Percentiles rank a stretch among this genome's conserved stretches.
phyloP scores from a whole-genome alignment of 2,888 invertebrate genomes.

The Linyphia triangularis region DNA sequence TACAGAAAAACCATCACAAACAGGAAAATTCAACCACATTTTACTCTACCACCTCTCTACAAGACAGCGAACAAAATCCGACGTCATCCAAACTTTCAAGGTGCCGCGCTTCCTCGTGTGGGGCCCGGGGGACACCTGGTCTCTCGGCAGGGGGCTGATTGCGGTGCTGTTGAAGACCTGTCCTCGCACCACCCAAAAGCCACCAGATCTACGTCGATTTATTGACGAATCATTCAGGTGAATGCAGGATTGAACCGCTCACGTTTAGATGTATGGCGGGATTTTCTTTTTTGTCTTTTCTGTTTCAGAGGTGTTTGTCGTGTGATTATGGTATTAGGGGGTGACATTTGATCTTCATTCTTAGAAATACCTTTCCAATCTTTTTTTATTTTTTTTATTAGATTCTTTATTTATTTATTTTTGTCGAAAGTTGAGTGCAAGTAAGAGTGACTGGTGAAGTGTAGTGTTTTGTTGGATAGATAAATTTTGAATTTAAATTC shows the following conservation, averaged over 20 bases:
- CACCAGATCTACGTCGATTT: constrained; percentile 43
- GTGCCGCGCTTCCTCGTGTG: constrained; percentile 38
- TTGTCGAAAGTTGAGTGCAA: no score
- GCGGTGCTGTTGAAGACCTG: constrained; percentile 50
- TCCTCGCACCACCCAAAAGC: constrained; percentile 11
- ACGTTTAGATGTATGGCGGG: background rate
- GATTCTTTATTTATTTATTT: no score
- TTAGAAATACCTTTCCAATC: background rate
- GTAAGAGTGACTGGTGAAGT: no score
- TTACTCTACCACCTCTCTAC: no score
- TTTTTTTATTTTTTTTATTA: background rate
- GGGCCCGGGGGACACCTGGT: constrained; percentile 50
- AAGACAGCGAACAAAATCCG: background rate
- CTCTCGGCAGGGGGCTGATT: constrained; percentile 68
- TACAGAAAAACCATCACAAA: no score
- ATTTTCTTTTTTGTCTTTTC: background rate
- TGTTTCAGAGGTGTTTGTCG: background rate
- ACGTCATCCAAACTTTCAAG: background rate
- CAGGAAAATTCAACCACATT: no score
- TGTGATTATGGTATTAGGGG: background rate
- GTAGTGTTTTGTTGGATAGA: no score
- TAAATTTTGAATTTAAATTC: no score
- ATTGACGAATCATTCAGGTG: constrained; percentile 38
- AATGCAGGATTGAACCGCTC: background rate
- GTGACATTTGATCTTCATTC: background rate